A percentile compares a stretch with the other conserved stretches of the same genome.
Evolutionary conservation across 2,797 vertebrate species (phyloP).

Genomic region (Tenualosa ilisha): DNA sequence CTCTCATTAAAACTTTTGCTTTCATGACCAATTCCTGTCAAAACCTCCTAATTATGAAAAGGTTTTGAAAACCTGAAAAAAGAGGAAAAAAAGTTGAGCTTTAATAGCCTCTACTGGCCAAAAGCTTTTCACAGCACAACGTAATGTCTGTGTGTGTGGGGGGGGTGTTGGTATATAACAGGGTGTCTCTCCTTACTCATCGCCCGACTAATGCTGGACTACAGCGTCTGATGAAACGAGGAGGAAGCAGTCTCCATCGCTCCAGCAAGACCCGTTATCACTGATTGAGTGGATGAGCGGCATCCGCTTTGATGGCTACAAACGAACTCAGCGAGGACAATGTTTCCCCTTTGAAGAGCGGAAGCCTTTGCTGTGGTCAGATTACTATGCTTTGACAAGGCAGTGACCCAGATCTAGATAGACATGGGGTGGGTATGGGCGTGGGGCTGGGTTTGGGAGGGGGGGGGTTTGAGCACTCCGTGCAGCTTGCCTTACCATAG

Average conservation of each 20-base stretch:
- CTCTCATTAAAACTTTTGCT: neutral
- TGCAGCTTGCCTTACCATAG: neutral
- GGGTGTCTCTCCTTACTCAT: neutral
- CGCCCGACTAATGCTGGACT: neutral
- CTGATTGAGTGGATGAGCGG: conserved; percentile 33
- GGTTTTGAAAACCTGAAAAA: neutral
- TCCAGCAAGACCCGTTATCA: neutral
- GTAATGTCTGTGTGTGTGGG: neutral
- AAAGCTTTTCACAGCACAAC: neutral
- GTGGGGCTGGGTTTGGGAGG: too few species aligned
- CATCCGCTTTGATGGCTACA: conserved; percentile 48
- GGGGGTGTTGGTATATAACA: neutral
- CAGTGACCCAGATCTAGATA: neutral
- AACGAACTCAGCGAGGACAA: conserved; percentile 36
- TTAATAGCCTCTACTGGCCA: neutral
- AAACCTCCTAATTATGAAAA: neutral
- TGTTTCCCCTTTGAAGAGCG: conserved; percentile 3
- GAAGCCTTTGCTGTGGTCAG: neutral
- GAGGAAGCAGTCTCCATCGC: conserved; percentile 16
- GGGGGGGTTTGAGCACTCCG: too few species aligned
- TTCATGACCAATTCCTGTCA: neutral
- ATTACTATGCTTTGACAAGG: neutral
- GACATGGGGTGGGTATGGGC: neutral
- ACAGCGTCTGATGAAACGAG: conserved; percentile 24
- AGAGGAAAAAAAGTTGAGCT: neutral